Evolutionary conservation across 2,113 vertebrate genomes (phyloP).

Genomic region (Hymenochirus boettgeri): DNA sequence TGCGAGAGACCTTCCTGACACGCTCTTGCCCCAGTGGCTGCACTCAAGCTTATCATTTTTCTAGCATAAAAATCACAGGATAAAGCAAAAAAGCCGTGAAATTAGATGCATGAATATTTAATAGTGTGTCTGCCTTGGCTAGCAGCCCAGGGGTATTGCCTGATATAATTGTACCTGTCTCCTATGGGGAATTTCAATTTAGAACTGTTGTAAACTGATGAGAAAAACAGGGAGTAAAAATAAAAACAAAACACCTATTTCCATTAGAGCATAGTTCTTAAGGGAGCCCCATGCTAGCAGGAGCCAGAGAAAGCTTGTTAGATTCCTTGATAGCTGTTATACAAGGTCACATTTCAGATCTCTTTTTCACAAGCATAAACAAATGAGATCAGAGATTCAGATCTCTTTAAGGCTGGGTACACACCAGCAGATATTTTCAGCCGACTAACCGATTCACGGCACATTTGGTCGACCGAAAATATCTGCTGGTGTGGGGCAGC

Average conservation of each 20-base stretch:
- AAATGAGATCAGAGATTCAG: background rate
- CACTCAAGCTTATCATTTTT: constrained; percentile 23
- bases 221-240: constrained; percentile 20
- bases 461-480: too few relatives aligned
- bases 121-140: constrained; percentile 32
- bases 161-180: constrained; percentile 36
- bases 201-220: constrained; percentile 30
- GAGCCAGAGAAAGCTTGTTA: constrained; percentile 7
- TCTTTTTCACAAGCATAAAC: constrained; percentile 1
- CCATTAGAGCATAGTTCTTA: constrained; percentile 1
- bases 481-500: too few relatives aligned
- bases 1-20: constrained; percentile 18
- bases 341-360: constrained; percentile 20
- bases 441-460: too few relatives aligned
- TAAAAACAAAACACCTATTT: constrained; percentile 21
- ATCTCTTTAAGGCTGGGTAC: too few relatives aligned
- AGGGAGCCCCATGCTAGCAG: background rate
- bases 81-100: constrained; percentile 29
- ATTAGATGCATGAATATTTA: constrained; percentile 41
- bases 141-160: constrained; percentile 32
- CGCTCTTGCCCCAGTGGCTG: constrained; percentile 12
- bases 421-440: too few relatives aligned
- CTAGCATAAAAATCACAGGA: constrained; percentile 32
- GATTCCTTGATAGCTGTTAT: constrained; percentile 12
- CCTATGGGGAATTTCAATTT: constrained; percentile 36